Conservation (phyloP, 2,113 vertebrate genomes). For the Gulo gulo region DNA sequence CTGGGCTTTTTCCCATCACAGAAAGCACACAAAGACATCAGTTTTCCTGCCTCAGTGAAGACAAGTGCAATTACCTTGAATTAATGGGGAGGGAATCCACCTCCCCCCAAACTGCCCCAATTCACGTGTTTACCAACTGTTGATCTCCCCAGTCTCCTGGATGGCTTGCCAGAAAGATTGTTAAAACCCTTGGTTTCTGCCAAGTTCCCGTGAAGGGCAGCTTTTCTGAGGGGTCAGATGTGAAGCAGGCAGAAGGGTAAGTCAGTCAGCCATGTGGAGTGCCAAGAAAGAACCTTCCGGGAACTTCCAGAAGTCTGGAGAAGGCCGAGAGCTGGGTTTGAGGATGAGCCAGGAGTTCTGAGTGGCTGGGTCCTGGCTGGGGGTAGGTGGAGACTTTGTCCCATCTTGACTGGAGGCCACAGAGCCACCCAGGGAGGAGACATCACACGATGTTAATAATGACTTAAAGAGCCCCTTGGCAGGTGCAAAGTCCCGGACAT, state of each 20-base stretch:
- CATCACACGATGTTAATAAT: no score
- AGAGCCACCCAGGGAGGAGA: not conserved
- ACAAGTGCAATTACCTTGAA: not conserved
- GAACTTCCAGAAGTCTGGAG: not conserved
- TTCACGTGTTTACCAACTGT: not conserved
- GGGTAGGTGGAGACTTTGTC: not conserved
- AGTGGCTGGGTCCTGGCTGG: not conserved
- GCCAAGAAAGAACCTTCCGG: rapidly evolving
- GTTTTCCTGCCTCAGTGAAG: not conserved
- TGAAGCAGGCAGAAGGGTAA: not conserved
- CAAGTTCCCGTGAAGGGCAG: rapidly evolving
- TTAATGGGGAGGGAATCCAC: not conserved
- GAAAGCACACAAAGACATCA: rapidly evolving
- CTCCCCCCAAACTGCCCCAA: not conserved
- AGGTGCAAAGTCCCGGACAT: not conserved
- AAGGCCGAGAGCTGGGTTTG: not conserved
- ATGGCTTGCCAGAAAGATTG: rapidly evolving
- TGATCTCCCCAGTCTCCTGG: not conserved
- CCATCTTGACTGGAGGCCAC: rapidly evolving
- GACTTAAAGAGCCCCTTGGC: not conserved
- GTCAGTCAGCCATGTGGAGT: not conserved
- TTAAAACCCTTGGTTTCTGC: not conserved
- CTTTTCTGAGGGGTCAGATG: not conserved
- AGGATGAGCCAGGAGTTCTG: not conserved
- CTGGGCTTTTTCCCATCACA: not conserved